Base-by-base conservation (phyloP, 2,113 vertebrate species). In the Pipa parva region DNA sequence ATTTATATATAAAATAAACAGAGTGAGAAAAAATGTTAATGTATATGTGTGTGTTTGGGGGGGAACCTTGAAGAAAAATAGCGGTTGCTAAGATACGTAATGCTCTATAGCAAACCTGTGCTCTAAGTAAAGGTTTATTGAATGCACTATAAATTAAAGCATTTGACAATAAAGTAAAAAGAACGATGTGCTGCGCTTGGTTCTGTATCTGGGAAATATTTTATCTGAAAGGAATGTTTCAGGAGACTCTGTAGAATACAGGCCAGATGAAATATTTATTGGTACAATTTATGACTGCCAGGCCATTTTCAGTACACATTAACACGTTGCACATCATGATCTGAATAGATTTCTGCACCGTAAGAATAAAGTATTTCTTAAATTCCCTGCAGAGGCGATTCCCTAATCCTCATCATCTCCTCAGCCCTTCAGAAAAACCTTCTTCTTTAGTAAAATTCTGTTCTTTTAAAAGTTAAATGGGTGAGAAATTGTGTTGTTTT, bases 41-140 rank as follows among this genome's bases (percentile, higher is more conserved):
- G 63, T 63, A 45, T 59, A 74, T 20, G 24, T 7, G 10, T 13
- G 3, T 36, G 15, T 12, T 36, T 36, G 33, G 3, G 15, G 33
- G 33, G 33, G 33, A 13, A 13, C 15, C 15, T 7, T 71, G 71
- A 76, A 71, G 73, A 77, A 74, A 58, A 71, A 75, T 72, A 79
- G 39, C 72, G 78, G 81, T 83, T 83, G 80, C 81, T 85, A 82
- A 83, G 77, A 33, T 84, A 75, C 75, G 6, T 25, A 63, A 3
- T 65, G 51, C 33, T 36, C 73, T 69, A 56, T 50, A 55, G 27
- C 20, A 55, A 55, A 28, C 25, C 17, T 64, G 22, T 29, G 63
- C 12, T 64, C 24, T 13, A 24, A 57, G 8, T 27, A 20, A 28
- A 46, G 63, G 42, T 56, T 65, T 27, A n/a, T 28, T 22, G 52